Evolutionary conservation across 2,888 invertebrate genomes (phyloP), one percentile per base, ranked within the genome.

Genomic region (Leucozona laternaria): DNA sequence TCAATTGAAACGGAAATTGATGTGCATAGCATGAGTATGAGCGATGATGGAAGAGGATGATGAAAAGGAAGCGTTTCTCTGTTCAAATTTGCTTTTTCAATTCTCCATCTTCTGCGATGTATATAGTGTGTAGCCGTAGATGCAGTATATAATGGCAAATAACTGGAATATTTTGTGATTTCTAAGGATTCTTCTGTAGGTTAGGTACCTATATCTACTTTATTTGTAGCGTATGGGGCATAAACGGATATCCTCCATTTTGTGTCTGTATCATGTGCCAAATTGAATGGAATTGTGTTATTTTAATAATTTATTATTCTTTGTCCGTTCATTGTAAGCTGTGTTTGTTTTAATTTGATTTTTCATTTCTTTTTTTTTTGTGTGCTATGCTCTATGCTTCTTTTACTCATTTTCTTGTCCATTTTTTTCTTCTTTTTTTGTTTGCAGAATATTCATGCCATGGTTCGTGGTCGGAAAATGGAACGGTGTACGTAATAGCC

Each of bases 381-480:
- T 60, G 13, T 37, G 34, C 20, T 28, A 34, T 60, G 7, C 31
- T n/a, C 37, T n/a, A 2, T n/a, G n/a, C n/a, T 62, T 25, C 58
- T 43, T 60, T 60, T 55, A 68, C 50, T 79, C 34, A 79, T 43
- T 45, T 60, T 58, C 34, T 66, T 78, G 7, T 76, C 6, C n/a
- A 22, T 37, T 37, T 58, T 60, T 2, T 31, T 31, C 25, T 40
- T 68, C 60, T 77, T 48, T 7, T 43, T 68, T 62, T 13, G 31
- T 34, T 72, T 88, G 20, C 93, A 97, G 97, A 96, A 81, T 97
- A 97, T 93, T 96, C 96, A 50, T 97, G 97, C 92, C 97, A 97
- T 92, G 97, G 97, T 68, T 95, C 96, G 58, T 97, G 97, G 97
- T 95, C 96, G 90, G 97, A 97, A 92, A 96, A 96, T 91, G 96